A percentile compares a stretch with the other conserved stretches of the same genome.
Evolutionary conservation across 2,888 invertebrate species (phyloP).

Genomic region (Drosophila fungiperda): DNA sequence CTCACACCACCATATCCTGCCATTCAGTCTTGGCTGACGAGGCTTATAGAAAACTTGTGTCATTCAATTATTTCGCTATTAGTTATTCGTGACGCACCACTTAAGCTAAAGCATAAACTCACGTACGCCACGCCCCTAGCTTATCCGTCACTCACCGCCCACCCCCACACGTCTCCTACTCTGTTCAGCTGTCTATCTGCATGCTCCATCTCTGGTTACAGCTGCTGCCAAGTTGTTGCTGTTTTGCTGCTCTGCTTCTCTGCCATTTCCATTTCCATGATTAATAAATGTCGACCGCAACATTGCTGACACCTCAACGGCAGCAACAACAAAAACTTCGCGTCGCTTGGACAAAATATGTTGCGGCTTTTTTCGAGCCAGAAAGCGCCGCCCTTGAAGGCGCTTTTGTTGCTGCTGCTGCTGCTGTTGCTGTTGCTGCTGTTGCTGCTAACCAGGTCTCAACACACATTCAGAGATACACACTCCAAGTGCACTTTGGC

Average conservation of each 20-base stretch:
- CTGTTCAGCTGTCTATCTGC: background rate
- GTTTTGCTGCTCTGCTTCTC: background rate
- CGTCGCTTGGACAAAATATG: constrained; percentile 56
- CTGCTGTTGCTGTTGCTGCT: constrained; percentile 3
- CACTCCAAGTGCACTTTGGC: constrained; percentile 49
- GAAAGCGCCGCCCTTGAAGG: constrained; percentile 12
- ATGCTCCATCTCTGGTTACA: constrained; percentile 37
- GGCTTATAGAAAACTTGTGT: constrained; percentile 55
- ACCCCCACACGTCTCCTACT: no score
- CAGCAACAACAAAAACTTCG: constrained; percentile 27
- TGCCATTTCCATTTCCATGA: constrained; percentile 54
- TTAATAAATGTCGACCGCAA: constrained; percentile 77
- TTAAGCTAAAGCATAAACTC: constrained; percentile 53
- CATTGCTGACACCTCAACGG: constrained; percentile 73
- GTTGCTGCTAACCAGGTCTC: constrained; percentile 15
- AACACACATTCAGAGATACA: constrained; percentile 9
- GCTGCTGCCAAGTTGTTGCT: constrained; percentile 22
- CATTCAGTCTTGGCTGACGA: constrained; percentile 14
- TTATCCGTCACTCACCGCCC: background rate
- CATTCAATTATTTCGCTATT: constrained; percentile 75
- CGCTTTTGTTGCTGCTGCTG: constrained; percentile 9
- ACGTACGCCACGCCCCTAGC: constrained; percentile 33
- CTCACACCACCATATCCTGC: constrained; percentile 4
- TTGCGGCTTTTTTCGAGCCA: constrained; percentile 43
- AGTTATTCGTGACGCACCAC: constrained; percentile 68